Percentiles rank a stretch among this genome's conserved stretches.
These are phyloP conservation scores for Pseudochromis fuscus DNA, from an alignment of 2,797 vertebrate species.

Conservation along the genomic window DNA sequence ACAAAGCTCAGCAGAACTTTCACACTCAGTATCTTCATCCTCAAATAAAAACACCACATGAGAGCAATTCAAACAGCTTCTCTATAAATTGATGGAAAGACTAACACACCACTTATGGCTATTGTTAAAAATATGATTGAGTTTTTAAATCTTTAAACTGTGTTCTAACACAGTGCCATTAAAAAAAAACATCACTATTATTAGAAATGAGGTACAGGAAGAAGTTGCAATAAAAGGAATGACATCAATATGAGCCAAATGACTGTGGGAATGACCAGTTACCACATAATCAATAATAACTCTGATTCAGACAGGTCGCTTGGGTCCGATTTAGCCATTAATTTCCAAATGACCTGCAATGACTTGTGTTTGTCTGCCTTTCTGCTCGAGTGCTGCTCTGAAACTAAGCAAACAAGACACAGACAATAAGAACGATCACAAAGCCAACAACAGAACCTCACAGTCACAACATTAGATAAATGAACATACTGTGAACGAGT, in stretches of 20 bases:
- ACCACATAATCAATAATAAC: neutral
- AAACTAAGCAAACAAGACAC: neutral
- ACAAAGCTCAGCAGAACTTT: too few relatives aligned
- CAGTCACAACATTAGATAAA: neutral
- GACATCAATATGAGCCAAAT: conserved; percentile 3
- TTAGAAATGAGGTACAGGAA: neutral
- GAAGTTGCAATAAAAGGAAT: neutral
- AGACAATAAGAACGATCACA: neutral
- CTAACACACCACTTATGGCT: neutral
- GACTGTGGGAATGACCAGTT: neutral
- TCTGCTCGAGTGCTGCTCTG: neutral
- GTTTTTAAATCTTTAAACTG: too few relatives aligned
- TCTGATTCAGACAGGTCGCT: neutral
- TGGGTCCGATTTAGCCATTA: neutral
- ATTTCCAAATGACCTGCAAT: neutral
- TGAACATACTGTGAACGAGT: neutral
- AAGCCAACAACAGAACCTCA: neutral
- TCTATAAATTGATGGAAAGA: neutral
- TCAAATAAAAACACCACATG: neutral
- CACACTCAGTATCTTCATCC: neutral
- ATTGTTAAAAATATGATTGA: too few relatives aligned
- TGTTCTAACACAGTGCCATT: too few relatives aligned
- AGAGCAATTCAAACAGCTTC: too few relatives aligned
- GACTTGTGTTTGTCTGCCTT: neutral
- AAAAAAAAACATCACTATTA: too few relatives aligned